A percentile compares a stretch with the other conserved stretches of the same genome.
Conservation (phyloP, 1,140 invertebrate genomes). For the Tetranychus cinnabarinus region DNA sequence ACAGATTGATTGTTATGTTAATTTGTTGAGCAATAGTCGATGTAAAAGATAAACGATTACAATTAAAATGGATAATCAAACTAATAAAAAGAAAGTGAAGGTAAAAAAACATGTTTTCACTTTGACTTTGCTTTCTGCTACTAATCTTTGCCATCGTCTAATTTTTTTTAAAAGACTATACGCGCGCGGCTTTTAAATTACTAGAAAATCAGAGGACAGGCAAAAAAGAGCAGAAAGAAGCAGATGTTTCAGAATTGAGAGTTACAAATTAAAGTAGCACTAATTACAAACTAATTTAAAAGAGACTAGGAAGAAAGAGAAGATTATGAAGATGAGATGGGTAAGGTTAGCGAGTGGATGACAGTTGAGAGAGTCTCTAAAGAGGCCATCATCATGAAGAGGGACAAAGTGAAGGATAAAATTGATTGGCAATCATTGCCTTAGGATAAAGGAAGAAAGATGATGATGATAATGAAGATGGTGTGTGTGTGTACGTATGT, state of each 20-base stretch:
- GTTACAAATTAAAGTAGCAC: background rate
- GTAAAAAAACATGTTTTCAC: no score
- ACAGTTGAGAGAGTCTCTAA: background rate
- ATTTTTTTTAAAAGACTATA: no score
- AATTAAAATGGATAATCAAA: no score
- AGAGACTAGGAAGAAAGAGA: background rate
- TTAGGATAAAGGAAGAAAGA: background rate
- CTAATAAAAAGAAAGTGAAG: no score
- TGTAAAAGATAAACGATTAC: no score
- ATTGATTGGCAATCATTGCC: conserved; percentile 27
- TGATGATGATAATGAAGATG: background rate
- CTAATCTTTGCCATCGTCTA: no score
- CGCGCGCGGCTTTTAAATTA: no score
- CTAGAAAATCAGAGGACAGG: background rate
- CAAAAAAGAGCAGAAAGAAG: background rate
- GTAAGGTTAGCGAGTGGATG: background rate
- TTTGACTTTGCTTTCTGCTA: no score
- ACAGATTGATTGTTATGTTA: no score
- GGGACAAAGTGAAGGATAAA: conserved; percentile 35
- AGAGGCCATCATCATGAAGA: conserved; percentile 21
- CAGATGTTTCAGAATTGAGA: background rate
- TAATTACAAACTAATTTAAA: background rate
- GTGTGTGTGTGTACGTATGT: no score
- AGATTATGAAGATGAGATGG: background rate
- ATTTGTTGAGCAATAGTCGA: no score